Evolutionary conservation across 2,113 vertebrate genomes (phyloP).

Genomic region (Ceuthmochares aereus): DNA sequence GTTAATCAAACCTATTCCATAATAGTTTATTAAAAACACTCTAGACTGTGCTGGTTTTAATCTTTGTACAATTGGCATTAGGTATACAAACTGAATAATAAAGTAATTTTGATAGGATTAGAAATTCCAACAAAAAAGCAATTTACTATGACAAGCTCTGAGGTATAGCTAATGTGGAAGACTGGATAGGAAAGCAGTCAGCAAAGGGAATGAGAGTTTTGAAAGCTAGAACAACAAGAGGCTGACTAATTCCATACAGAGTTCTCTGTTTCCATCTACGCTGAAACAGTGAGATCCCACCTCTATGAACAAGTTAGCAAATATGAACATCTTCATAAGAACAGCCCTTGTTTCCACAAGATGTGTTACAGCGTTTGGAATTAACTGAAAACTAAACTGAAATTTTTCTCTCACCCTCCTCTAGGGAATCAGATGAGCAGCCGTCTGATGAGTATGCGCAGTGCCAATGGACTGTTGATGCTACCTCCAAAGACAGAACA

Average conservation of each 20-base stretch:
- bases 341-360: not conserved
- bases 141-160: not conserved
- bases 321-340: not conserved
- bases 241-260: not conserved
- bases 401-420: constrained; percentile 11
- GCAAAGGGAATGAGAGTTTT: not conserved
- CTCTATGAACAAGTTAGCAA: not conserved
- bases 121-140: not conserved
- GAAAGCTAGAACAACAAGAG: not conserved
- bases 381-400: not conserved
- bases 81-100: not conserved
- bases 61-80: not conserved
- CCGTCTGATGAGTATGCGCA: constrained; percentile 99
- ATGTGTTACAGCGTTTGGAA: not conserved
- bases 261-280: not conserved
- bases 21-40: not conserved
- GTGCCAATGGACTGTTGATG: constrained; percentile 99
- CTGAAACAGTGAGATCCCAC: not conserved
- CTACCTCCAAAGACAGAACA: constrained; percentile 99
- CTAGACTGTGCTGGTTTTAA: not conserved
- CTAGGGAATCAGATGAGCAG: constrained; percentile 99
- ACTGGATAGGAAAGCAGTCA: not conserved
- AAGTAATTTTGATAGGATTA: not conserved
- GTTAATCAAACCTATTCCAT: not conserved
- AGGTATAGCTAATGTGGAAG: not conserved